Evolutionary conservation across 2,888 invertebrate species (phyloP).

Genomic region (Cosmia trapezina): DNA sequence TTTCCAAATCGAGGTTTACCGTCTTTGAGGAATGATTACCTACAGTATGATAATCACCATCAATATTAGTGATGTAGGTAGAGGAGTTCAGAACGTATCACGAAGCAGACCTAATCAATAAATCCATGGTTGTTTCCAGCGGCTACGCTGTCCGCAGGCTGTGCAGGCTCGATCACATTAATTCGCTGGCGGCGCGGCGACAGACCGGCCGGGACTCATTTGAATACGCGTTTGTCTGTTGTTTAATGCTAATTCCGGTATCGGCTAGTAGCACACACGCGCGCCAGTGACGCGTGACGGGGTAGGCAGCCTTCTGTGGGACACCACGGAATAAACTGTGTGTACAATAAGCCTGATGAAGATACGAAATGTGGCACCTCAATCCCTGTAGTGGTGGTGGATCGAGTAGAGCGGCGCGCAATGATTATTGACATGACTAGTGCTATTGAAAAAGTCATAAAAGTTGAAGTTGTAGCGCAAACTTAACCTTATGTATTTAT

Average conservation of each 20-base stretch:
- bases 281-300: background rate
- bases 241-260: conserved; percentile 69
- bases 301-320: background rate
- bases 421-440: too few species aligned
- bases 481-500: too few species aligned
- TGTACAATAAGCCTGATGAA: too few species aligned
- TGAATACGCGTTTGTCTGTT: conserved; percentile 68
- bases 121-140: conserved; percentile 12
- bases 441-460: too few species aligned
- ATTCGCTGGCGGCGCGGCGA: conserved; percentile 53
- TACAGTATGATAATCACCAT: background rate
- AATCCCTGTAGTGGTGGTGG: too few species aligned
- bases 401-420: too few species aligned
- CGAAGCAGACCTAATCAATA: conserved; percentile 12
- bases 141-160: conserved; percentile 11
- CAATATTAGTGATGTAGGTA: background rate
- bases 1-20: background rate
- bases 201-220: conserved; percentile 63
- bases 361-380: too few species aligned
- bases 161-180: conserved; percentile 44
- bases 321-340: background rate
- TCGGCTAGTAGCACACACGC: conserved; percentile 40
- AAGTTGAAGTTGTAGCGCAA: too few species aligned
- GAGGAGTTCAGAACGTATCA: background rate
- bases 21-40: background rate